Base-by-base conservation (phyloP, 2,113 vertebrate genomes). In the Guaruba guarouba region DNA sequence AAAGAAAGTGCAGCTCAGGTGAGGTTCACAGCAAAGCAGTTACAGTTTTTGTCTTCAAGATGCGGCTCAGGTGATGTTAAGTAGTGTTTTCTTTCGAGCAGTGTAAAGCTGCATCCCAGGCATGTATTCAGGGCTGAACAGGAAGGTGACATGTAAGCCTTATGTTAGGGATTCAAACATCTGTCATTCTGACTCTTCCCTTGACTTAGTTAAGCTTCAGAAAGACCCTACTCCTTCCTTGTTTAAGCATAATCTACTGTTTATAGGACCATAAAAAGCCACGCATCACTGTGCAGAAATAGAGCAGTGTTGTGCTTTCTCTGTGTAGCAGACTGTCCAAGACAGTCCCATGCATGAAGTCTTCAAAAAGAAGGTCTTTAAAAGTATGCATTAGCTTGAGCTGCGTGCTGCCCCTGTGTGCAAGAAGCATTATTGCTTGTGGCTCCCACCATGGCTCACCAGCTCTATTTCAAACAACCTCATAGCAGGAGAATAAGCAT, bases 1-100 rank as follows among this genome's bases (percentile, higher is more conserved):
- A 71, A 68, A 68, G 51, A 71, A 82, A 94, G 90, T 95, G 66
- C 70, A 89, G 93, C 76, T 93, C 79, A 75, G 52, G 39, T 62
- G 86, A 88, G 39, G 43, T 49, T 92, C 59, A 24, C 27, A 48
- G 71, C 27, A 46, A 90, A 54, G 52, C 64, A 52, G 35, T 64
- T 68, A 35, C 19, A 70, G 59, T 64, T 90, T 77, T 75, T 10
- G 2, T 77, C 64, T 68, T 61, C 44, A 71, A 86, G 92, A 13
- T 59, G 74, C 43, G 41, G 17, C 68, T 92, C 64, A 71, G 62
- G 33, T 71, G 24, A 71, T 44, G 51, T 80, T 83, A 74, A 64
- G 35, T 52, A 39, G 49, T 59, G 44, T 67, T 87, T 77, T 77
- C 49, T n/a, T 82, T 70, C 0, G 0, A 0, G 41, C 33, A 71